Base-by-base conservation (phyloP, 2,888 invertebrate genomes). In the Lycophotia porphyrea region DNA sequence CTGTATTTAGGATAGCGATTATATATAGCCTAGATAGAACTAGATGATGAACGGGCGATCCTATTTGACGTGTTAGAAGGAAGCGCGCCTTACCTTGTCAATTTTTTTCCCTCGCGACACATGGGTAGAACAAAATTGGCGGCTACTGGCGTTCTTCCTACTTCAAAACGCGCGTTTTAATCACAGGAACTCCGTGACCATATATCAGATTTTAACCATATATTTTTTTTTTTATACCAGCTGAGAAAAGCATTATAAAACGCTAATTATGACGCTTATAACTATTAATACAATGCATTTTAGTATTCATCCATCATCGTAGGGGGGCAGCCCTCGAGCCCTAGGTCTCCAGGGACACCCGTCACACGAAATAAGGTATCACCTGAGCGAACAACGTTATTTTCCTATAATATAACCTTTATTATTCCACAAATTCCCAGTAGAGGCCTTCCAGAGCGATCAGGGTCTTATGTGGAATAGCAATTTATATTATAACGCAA, bases 351-450 rank as follows among this genome's bases (percentile, higher is more conserved):
- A 34, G 81, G 58, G 81, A 68, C 49, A 27, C 44, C 80, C 65
- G 49, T 84, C 81, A 73, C 49, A 55, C 9, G 42, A 61, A 65
- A 79, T 84, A 81, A 84, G 81, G 74, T 81, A 81, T 64, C 58
- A 80, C 52, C 81, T 67, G n/a, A 61, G 70, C 74, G 80, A 70
- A 84, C 60, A 84, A 60, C 44, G 47, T 15, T 27, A 73, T 73
- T 66, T 80, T 58, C 24, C 55, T 42, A n/a, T 47, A 70, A 52
- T 44, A 70, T 21, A 58, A 58, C 55, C 36, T 42, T 27, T 68
- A 55, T 64, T 82, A 47, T 76, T 63, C 36, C 11, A 27, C 27
- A 27, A 27, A 79, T 67, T 67, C 80, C 84, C 80, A 36, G 9
- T 27, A 31, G 72, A 55, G 7, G 21, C 52, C 39, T 58, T n/a